Conservation (phyloP, 2,113 vertebrate genomes). For the Condylura cristata region DNA sequence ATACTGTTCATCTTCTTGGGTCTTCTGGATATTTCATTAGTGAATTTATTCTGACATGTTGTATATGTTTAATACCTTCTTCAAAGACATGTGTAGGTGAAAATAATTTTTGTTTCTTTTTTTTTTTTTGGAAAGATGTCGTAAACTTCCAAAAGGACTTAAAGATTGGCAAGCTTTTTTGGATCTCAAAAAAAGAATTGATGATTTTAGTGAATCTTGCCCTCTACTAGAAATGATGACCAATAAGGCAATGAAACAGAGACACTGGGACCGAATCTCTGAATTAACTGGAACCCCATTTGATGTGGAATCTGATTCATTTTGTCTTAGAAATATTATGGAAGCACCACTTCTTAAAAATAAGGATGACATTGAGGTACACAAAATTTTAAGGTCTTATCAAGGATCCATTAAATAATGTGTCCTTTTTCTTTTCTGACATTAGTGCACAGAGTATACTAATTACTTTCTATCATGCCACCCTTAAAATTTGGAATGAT, state of each 20-base stretch:
- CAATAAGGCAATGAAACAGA: conserved; percentile 86
- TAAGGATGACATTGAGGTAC: conserved; percentile 89
- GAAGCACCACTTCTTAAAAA: conserved; percentile 87
- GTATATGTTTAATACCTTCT: background rate
- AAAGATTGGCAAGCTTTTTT: conserved; percentile 88
- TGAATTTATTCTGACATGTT: background rate
- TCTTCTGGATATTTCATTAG: background rate
- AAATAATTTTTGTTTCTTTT: background rate
- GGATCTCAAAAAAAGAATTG: conserved; percentile 89
- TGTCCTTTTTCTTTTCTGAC: conserved; percentile 19
- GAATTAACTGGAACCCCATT: conserved; percentile 86
- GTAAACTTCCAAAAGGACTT: conserved; percentile 87
- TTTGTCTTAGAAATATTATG: conserved; percentile 87
- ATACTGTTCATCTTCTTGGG: background rate
- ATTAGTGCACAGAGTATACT: background rate
- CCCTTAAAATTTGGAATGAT: background rate
- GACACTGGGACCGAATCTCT: conserved; percentile 88
- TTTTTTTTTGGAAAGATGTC: conserved; percentile 79
- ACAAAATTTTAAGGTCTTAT: background rate
- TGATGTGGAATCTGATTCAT: conserved; percentile 86
- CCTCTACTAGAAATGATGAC: conserved; percentile 88
- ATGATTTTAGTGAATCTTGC: conserved; percentile 88
- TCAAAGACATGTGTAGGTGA: background rate
- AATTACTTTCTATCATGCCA: background rate
- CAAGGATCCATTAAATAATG: background rate